Conservation (phyloP, 2,888 invertebrate genomes). For the Encarsia formosa region DNA sequence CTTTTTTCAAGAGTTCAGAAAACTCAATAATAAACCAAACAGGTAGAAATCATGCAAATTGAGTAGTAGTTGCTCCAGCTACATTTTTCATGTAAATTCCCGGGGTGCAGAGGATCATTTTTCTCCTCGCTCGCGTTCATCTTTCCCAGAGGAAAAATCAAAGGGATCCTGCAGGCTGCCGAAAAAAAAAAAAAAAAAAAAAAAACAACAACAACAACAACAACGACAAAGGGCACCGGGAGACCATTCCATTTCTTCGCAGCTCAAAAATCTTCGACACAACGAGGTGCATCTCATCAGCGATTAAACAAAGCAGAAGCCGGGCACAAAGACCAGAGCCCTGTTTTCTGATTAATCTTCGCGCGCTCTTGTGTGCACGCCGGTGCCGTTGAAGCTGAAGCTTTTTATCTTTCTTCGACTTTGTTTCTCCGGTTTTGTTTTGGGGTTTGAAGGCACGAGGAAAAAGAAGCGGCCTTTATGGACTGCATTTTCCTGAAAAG, state of each 20-base stretch:
- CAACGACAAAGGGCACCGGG: too few relatives aligned
- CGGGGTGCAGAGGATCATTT: too few relatives aligned
- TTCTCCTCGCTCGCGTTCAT: too few relatives aligned
- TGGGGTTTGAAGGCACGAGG: neutral
- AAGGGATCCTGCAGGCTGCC: neutral
- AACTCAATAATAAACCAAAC: too few relatives aligned
- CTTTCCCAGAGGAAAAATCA: too few relatives aligned
- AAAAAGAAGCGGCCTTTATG: neutral
- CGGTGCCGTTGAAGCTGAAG: neutral
- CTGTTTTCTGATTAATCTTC: slow-evolving; percentile 46
- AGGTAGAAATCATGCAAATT: too few relatives aligned
- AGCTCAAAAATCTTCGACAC: too few relatives aligned
- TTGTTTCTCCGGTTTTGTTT: too few relatives aligned
- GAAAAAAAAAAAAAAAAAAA: neutral
- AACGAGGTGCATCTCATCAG: slow-evolving; percentile 41
- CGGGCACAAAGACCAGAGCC: slow-evolving; percentile 36
- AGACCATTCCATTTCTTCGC: too few relatives aligned
- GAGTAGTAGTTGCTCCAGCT: too few relatives aligned
- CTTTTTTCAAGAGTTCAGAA: too few relatives aligned
- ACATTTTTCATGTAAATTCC: too few relatives aligned
- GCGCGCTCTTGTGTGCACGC: slow-evolving; percentile 8
- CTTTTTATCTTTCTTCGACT: slow-evolving; percentile 14
- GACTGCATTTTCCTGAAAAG: neutral
- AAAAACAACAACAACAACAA: neutral
- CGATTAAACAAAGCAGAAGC: slow-evolving; percentile 46